Conservation (phyloP, 2,113 vertebrate species). For the Empidonax alnorum region DNA sequence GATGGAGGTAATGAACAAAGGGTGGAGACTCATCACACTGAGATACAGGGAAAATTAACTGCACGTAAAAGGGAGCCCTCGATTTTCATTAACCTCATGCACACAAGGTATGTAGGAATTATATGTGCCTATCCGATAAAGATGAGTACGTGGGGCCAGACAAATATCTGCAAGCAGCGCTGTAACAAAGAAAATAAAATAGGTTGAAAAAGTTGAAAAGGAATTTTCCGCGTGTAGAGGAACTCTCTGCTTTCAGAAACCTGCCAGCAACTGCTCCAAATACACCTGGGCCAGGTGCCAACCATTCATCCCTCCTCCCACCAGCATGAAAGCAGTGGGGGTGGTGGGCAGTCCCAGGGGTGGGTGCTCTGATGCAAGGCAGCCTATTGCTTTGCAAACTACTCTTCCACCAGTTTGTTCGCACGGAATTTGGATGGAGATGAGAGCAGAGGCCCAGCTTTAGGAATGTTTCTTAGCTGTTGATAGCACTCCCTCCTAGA, state of each 20-base stretch:
- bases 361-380: not conserved
- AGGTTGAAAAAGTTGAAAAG: not conserved
- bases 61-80: not conserved
- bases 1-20: not conserved
- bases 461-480: not conserved
- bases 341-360: not conserved
- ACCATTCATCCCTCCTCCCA: not conserved
- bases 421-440: not conserved
- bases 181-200: not conserved
- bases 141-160: not conserved
- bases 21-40: not conserved
- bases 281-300: not conserved
- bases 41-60: not conserved
- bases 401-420: not conserved
- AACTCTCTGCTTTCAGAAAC: not conserved
- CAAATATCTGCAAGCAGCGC: not conserved
- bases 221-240: not conserved
- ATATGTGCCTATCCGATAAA: not conserved
- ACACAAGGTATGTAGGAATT: not conserved
- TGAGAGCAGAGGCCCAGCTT: not conserved
- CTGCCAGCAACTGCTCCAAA: not conserved
- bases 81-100: not conserved
- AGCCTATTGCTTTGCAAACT: not conserved
- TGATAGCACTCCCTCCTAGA: not conserved
- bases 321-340: accelerated